phyloP scores from a whole-genome alignment of 2,888 invertebrate genomes.

The Chrysolina oricalcia region DNA sequence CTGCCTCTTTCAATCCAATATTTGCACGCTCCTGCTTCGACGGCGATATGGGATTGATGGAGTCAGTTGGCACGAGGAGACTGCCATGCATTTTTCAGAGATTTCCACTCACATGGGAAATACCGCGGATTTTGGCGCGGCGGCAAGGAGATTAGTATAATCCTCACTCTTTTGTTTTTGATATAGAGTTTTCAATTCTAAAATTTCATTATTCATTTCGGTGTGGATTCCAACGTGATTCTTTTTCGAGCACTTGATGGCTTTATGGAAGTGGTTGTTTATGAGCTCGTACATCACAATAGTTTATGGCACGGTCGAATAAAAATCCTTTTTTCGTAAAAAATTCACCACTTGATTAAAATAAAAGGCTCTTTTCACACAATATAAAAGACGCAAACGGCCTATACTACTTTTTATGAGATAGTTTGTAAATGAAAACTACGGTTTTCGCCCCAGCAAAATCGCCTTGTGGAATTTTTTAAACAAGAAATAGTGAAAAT shows the following conservation, averaged over 20 bases:
- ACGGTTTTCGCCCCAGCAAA: no score
- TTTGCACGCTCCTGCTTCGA: neutral
- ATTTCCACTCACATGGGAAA: slow-evolving; percentile 34
- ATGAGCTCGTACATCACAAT: neutral
- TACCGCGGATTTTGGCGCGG: slow-evolving; percentile 20
- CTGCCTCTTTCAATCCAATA: neutral
- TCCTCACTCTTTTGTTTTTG: slow-evolving; percentile 21
- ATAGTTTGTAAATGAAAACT: no score
- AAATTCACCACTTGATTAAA: no score
- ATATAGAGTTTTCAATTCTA: neutral
- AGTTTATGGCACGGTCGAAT: neutral
- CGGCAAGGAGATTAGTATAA: slow-evolving; percentile 9
- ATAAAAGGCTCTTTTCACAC: no score
- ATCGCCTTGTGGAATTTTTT: no score
- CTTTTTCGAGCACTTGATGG: neutral
- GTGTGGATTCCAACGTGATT: neutral
- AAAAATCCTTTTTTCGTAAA: no score
- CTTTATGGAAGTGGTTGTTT: neutral
- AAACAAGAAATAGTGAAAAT: no score
- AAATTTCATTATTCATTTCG: slow-evolving; percentile 13
- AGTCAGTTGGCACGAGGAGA: slow-evolving; percentile 15
- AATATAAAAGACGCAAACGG: no score
- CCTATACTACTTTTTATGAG: no score
- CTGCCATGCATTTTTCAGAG: slow-evolving; percentile 38
- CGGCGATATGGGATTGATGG: slow-evolving; percentile 26